Evolutionary conservation across 2,888 invertebrate genomes (phyloP).

Genomic region (Folsomia manolachei): DNA sequence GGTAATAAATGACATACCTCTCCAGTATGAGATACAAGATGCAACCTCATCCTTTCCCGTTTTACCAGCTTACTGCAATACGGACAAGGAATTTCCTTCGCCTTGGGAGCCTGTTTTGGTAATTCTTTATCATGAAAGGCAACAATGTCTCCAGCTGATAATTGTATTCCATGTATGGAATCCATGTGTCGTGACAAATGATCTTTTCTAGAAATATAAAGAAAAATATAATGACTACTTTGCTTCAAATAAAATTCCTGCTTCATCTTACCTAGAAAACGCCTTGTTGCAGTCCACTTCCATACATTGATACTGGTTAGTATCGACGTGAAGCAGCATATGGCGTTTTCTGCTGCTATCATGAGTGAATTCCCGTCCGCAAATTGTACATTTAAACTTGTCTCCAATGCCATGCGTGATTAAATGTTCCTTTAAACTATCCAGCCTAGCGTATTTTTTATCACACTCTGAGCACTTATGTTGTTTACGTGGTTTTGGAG

Average conservation of each 20-base stretch:
- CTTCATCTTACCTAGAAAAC: too few species aligned
- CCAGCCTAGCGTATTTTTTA: not conserved
- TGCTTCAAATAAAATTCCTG: too few species aligned
- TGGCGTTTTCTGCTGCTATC: not conserved
- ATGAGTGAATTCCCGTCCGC: constrained; percentile 7
- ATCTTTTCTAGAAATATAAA: constrained; percentile 4
- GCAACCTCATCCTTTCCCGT: constrained; percentile 9
- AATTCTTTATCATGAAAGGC: not conserved
- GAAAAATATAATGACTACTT: too few species aligned
- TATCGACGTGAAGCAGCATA: constrained; percentile 2
- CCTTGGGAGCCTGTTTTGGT: not conserved
- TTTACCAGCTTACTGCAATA: constrained; percentile 11
- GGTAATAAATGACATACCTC: not conserved
- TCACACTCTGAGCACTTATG: constrained; percentile 8
- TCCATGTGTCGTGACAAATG: not conserved
- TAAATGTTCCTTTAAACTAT: constrained; percentile 2
- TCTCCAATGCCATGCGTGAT: constrained; percentile 14
- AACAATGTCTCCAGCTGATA: not conserved
- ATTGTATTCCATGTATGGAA: not conserved
- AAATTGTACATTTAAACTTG: not conserved
- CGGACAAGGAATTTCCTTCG: constrained; percentile 8
- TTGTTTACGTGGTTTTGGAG: not conserved
- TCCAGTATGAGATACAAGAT: constrained; percentile 14
- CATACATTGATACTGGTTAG: constrained; percentile 1
- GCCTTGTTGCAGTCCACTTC: constrained; percentile 4